These are phyloP conservation scores for Borostomias antarcticus DNA, from an alignment of 2,797 vertebrate genomes.

Conservation along the genomic window DNA sequence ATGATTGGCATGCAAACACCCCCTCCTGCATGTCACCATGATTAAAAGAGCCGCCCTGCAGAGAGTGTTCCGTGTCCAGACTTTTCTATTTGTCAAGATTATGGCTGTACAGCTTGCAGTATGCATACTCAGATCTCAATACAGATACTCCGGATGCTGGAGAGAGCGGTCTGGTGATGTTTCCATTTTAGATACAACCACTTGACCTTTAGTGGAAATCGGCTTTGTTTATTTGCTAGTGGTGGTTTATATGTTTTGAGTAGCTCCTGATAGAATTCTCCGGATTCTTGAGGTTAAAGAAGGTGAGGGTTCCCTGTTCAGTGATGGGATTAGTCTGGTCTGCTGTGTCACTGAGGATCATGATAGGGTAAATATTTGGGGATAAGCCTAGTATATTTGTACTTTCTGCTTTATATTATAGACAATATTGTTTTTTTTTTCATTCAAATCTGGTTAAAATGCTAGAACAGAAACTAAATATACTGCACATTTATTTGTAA, in stretches of 20 bases:
- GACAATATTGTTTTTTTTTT: no score
- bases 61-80: not conserved
- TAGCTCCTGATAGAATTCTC: not conserved
- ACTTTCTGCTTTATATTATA: no score
- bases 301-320: not conserved
- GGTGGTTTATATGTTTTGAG: not conserved
- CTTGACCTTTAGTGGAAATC: not conserved
- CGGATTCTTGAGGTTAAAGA: not conserved
- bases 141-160: not conserved
- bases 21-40: not conserved
- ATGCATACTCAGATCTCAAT: not conserved
- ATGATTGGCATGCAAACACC: not conserved
- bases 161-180: not conserved
- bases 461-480: no score
- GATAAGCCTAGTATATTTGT: no score
- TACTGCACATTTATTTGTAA: no score
- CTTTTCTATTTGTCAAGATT: not conserved
- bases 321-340: not conserved
- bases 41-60: not conserved
- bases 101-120: not conserved
- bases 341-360: not conserved
- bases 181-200: not conserved
- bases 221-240: not conserved
- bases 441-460: no score
- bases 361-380: no score